Conservation (phyloP, 1,140 invertebrate genomes). For the Brachionus sp. region DNA sequence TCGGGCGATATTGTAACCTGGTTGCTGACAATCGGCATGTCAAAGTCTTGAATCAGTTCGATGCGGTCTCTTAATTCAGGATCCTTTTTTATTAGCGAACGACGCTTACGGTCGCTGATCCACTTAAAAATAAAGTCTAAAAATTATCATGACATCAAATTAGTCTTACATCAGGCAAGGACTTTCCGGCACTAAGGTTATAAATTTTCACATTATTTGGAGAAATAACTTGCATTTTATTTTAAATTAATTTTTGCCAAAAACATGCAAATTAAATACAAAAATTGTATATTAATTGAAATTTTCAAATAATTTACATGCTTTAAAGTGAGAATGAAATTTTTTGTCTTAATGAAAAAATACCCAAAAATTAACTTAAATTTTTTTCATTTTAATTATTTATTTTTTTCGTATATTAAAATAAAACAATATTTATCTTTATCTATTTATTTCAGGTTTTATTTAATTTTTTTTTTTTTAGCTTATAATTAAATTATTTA, state of each 20-base stretch:
- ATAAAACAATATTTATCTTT: not conserved
- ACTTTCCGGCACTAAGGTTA: slow-evolving; percentile 91
- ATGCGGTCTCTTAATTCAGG: slow-evolving; percentile 64
- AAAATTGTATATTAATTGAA: not conserved
- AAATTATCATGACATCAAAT: not conserved
- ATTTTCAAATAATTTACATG: not conserved
- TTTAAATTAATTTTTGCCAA: not conserved
- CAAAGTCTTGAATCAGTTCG: slow-evolving; percentile 96
- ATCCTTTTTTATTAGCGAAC: slow-evolving; percentile 81
- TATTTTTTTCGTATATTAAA: not conserved
- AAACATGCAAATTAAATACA: not conserved
- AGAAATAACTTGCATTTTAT: slow-evolving; percentile 62
- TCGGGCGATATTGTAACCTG: slow-evolving; percentile 81
- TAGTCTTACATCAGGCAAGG: slow-evolving; percentile 82
- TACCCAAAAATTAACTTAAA: not conserved
- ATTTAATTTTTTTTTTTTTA: too few species aligned
- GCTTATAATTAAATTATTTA: too few species aligned
- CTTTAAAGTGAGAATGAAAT: not conserved
- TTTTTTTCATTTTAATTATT: not conserved
- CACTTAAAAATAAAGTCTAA: slow-evolving; percentile 67
- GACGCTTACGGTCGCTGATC: slow-evolving; percentile 82
- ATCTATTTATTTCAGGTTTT: too few species aligned
- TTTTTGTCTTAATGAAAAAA: not conserved
- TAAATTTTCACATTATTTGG: slow-evolving; percentile 94
- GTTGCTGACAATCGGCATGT: slow-evolving; percentile 90